Base-by-base conservation (phyloP, 92 coral and sea anemone species). In the Desmophyllum pertusum region DNA sequence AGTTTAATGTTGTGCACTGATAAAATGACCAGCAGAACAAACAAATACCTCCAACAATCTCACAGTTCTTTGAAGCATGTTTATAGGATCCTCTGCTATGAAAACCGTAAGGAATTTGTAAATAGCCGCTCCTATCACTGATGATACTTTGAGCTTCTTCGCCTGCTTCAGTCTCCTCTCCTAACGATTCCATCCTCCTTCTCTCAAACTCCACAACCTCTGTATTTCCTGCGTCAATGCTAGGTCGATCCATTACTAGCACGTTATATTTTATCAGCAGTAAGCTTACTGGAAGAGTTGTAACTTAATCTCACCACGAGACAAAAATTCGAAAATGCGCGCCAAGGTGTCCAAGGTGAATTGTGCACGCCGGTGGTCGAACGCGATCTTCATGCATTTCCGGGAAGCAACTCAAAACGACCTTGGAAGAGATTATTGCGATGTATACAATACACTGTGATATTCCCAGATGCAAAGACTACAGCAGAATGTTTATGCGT, bases 11-110 rank as follows among this genome's bases (percentile, higher is more conserved):
- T n/a, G n/a, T n/a, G n/a, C n/a, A n/a, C n/a, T n/a, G n/a, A n/a
- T 8, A 55, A 52, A 55, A 23, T n/a, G n/a, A 53, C 8, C 27
- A 55, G n/a, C 21, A 19, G 0, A 10, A 4, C 6, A n/a, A 6
- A 14, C 30, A 15, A 46, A 30, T 80, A 96, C 99, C 99, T 79
- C 97, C 99, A 10, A 92, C 94, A 68, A 96, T 96, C 42, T 96
- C 98, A 68, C 98, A 94, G 85, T 95, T 96, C 84, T 96, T 96
- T 55, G 98, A 93, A 17, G 95, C 95, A 52, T 95, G 98, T 85
- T 88, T 96, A 83, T 96, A 94, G 35, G 88, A 83, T 29, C 95
- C 97, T 66, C 89, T 81, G 45, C 94, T 91, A 78, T 96, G 99
- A 78, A 96, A 96, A 19, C 99, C 99, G 73, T 91, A 91, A 10